Evolutionary conservation across 2,113 vertebrate genomes (phyloP).

Genomic region (Pycnonotus jocosus): DNA sequence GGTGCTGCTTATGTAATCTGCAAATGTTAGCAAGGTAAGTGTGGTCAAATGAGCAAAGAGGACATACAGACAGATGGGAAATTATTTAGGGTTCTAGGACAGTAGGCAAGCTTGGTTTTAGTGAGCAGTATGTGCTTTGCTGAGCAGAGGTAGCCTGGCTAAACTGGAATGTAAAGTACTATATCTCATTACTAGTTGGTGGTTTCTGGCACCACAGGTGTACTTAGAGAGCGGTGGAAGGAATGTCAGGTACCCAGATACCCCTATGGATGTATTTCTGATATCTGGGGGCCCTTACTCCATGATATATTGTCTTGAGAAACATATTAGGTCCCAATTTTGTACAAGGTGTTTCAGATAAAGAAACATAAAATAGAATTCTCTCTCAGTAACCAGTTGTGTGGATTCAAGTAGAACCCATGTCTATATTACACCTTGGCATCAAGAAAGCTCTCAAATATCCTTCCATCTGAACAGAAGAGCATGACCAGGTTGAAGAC

Average conservation of each 20-base stretch:
- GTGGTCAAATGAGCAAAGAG: not conserved
- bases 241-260: not conserved
- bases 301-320: not conserved
- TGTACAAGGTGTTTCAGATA: not conserved
- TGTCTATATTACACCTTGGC: not conserved
- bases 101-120: not conserved
- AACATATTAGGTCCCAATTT: not conserved
- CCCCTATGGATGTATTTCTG: rapidly evolving
- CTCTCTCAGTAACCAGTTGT: not conserved
- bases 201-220: not conserved
- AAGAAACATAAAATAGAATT: not conserved
- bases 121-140: not conserved
- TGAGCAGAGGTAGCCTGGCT: not conserved
- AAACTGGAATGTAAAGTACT: not conserved
- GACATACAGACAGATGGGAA: not conserved
- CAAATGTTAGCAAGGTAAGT: not conserved
- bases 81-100: not conserved
- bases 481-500: not conserved
- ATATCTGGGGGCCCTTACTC: not conserved
- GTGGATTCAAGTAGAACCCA: not conserved
- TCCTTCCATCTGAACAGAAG: not conserved
- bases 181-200: not conserved
- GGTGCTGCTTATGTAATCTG: not conserved
- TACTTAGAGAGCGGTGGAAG: not conserved
- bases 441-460: not conserved